Conservation (phyloP, 2,113 vertebrate genomes). For the Osmerus mordax region DNA sequence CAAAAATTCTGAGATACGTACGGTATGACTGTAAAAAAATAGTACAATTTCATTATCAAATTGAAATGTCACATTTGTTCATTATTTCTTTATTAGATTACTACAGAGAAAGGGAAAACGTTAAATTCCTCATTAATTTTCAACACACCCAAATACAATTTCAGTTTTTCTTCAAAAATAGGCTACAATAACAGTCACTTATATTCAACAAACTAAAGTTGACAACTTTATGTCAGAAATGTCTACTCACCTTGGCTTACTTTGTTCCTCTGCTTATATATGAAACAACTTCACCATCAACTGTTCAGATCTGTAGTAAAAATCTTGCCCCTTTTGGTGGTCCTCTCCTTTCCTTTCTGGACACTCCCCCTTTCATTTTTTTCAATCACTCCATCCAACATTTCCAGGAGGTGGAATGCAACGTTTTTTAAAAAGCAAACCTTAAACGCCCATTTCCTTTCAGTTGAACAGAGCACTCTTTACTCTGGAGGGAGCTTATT, state of each 20-base stretch:
- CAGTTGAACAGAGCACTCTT: conserved; percentile 57
- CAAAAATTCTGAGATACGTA: no score
- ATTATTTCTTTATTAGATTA: no score
- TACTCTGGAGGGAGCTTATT: conserved; percentile 12
- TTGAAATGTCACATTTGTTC: no score
- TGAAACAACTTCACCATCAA: conserved; percentile 20
- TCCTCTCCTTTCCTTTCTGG: conserved; percentile 36
- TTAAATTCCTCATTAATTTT: no score
- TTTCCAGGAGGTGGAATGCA: conserved; percentile 44
- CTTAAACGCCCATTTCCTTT: conserved; percentile 71
- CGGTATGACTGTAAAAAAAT: no score
- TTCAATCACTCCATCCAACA: conserved; percentile 48
- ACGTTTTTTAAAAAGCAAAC: conserved; percentile 26
- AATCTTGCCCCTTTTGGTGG: conserved; percentile 43
- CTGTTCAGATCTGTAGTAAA: conserved; percentile 16
- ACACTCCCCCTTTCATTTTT: conserved; percentile 51
- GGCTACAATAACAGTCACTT: neutral
- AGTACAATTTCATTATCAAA: no score
- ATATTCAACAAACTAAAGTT: neutral
- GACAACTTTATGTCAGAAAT: neutral
- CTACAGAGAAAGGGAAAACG: no score
- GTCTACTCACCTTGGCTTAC: conserved; percentile 37
- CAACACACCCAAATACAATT: neutral
- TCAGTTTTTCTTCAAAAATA: neutral
- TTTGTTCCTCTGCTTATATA: conserved; percentile 16